Evolutionary conservation across 2,888 invertebrate species (phyloP), one percentile per base, ranked within the genome.

Genomic region (Macaria liturata): DNA sequence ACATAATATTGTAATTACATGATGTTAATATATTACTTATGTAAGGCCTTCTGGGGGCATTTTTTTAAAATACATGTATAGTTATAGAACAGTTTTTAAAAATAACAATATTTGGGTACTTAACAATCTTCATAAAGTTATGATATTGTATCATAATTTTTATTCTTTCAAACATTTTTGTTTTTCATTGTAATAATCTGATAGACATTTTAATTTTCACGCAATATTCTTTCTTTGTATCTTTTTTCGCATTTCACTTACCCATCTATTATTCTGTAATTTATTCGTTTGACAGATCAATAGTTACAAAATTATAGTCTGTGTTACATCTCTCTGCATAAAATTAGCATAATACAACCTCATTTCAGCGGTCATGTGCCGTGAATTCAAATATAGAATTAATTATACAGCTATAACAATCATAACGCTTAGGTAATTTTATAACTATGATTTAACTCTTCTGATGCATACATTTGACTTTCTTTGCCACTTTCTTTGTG

Each of bases 401-500:
- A 39, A 56, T 55, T 56, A 46, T 8, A 9, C 31, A 31, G 20
- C 37, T 49, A 49, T 43, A 44, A 49, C 59, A 50, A 32, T 51
- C 34, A 37, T 20, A 42, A 42, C 42, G 50, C 44, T 49, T 44
- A 52, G 46, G 43, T 60, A 49, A 52, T 46, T 56, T 52, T 52
- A 60, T 49, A 4, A 46, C 59, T 53, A 45, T 60, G 42, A 55
- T 55, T 54, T 52, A 43, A 48, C 40, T 54, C 32, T 46, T 51
- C 39, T 49, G 37, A 49, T 49, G 32, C 31, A 55, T 42, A 52
- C 48, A 56, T 52, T 56, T 60, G 46, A 60, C 59, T 60, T 60
- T 60, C 59, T 39, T 60, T 49, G 43, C 46, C 32, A 55, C 55
- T 60, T 60, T 60, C 59, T 56, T 55, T 32, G 42, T 39, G 30